Conservation (phyloP, 2,888 invertebrate species). For the Polyommatus icarus region DNA sequence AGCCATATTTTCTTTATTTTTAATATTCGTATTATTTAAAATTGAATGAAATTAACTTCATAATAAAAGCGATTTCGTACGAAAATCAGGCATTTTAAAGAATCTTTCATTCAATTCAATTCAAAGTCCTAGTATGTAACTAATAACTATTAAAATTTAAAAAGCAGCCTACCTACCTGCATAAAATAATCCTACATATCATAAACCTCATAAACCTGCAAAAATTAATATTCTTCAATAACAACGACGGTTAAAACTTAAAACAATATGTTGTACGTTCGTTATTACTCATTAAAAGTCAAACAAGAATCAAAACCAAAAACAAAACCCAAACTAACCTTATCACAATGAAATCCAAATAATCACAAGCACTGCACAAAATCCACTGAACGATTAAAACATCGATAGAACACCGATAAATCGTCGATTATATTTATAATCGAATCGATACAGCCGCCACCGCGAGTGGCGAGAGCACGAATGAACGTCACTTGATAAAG, state of each 20-base stretch:
- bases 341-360: conserved; percentile 27
- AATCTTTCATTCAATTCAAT: too few species aligned
- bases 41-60: not conserved
- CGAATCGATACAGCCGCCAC: conserved; percentile 53
- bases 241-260: not conserved
- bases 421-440: conserved; percentile 37
- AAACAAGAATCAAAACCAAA: not conserved
- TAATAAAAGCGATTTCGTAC: too few species aligned
- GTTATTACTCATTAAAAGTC: not conserved
- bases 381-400: conserved; percentile 36
- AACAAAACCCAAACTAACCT: not conserved
- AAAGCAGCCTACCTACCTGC: too few species aligned
- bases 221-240: not conserved
- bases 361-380: conserved; percentile 38
- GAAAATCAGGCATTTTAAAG: too few species aligned
- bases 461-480: conserved; percentile 65
- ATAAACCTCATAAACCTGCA: too few species aligned
- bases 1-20: not conserved
- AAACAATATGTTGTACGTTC: not conserved
- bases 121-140: too few species aligned
- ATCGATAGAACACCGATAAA: conserved; percentile 51
- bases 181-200: not conserved
- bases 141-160: too few species aligned
- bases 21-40: not conserved
- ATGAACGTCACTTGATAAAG: conserved; percentile 55